Conservation (phyloP, 2,113 vertebrate genomes). For the Oceanodroma tethys region DNA sequence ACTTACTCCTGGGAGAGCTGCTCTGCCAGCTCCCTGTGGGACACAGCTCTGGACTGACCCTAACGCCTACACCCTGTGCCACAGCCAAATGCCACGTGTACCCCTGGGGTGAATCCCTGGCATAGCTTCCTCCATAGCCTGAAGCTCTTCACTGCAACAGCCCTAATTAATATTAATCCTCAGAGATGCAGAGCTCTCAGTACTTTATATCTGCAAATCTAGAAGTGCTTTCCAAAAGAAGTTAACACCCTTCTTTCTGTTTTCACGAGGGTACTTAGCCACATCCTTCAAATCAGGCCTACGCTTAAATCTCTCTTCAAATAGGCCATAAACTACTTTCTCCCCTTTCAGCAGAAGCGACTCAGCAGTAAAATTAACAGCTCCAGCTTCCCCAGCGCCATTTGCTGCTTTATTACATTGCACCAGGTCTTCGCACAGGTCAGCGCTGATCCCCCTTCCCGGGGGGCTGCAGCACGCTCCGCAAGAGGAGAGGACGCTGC, state of each 20-base stretch:
- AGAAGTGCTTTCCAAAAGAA: not conserved
- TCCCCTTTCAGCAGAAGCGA: not conserved
- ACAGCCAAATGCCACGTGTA: accelerated
- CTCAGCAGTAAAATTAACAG: not conserved
- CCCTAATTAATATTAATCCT: not conserved
- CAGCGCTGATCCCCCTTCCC: not conserved
- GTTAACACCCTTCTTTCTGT: not conserved
- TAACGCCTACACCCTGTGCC: accelerated
- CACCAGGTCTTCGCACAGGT: accelerated
- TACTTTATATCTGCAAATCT: not conserved
- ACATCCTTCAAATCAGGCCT: not conserved
- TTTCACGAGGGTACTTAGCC: not conserved
- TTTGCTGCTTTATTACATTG: not conserved
- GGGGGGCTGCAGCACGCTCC: not conserved
- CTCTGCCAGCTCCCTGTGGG: not conserved
- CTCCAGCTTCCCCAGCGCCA: not conserved
- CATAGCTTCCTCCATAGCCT: not conserved
- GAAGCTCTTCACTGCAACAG: not conserved
- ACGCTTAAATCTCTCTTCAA: not conserved
- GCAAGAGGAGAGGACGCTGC: not conserved
- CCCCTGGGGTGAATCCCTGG: not conserved
- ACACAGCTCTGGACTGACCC: not conserved
- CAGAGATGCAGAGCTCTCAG: not conserved
- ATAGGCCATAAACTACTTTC: no score
- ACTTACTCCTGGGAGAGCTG: not conserved